These are phyloP conservation scores for Teleogryllus occipitalis DNA, from an alignment of 1,140 invertebrate species.

Conservation along the genomic window DNA sequence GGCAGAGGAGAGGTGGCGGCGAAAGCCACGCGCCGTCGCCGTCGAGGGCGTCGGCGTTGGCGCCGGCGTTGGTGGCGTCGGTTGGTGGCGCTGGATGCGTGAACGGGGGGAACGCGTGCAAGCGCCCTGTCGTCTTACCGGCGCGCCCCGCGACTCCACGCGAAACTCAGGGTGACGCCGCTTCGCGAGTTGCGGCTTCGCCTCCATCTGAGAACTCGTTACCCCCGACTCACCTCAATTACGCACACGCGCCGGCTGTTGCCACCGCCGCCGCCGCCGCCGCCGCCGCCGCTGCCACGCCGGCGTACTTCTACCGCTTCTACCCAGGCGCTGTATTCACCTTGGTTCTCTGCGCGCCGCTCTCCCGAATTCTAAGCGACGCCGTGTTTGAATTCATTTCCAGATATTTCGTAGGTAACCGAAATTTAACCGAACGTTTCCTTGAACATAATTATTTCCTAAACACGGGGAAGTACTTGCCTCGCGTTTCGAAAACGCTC, in stretches of 20 bases:
- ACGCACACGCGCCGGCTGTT: not conserved
- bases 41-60: no score
- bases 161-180: not conserved
- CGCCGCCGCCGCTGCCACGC: not conserved
- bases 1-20: no score
- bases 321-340: not conserved
- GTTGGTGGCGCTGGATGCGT: not conserved
- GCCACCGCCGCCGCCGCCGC: no score
- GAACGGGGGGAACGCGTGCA: not conserved
- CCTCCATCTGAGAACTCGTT: constrained; percentile 3
- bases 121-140: not conserved
- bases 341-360: not conserved
- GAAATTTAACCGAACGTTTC: not conserved
- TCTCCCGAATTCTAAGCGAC: not conserved
- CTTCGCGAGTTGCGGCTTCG: not conserved
- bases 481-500: not conserved
- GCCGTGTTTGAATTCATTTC: not conserved
- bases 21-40: no score
- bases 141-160: not conserved
- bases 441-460: constrained; percentile 1
- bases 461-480: not conserved
- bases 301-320: not conserved
- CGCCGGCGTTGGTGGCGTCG: no score
- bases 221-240: not conserved
- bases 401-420: not conserved